These are phyloP conservation scores for Anoplius nigerrimus DNA, from an alignment of 2,888 invertebrate species.

Conservation along the genomic window DNA sequence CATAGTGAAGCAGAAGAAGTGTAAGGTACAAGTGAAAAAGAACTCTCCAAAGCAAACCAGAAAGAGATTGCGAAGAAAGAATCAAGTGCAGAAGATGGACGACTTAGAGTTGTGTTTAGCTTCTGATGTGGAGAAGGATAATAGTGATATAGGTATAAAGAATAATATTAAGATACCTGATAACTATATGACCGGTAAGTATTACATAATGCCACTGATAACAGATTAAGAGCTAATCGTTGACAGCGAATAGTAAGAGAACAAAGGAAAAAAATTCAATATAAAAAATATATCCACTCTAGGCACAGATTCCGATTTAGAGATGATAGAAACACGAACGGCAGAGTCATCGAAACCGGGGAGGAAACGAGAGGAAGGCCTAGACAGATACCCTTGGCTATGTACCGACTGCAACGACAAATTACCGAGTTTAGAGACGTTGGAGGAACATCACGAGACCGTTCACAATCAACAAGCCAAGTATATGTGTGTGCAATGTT, in stretches of 20 bases:
- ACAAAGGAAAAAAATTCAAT: no score
- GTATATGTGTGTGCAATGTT: slow-evolving; percentile 82
- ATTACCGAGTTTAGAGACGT: slow-evolving; percentile 74
- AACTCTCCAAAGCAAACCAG: slow-evolving; percentile 48
- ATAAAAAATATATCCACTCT: no score
- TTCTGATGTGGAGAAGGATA: slow-evolving; percentile 62
- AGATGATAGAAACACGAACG: slow-evolving; percentile 66
- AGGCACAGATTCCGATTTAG: slow-evolving; percentile 71
- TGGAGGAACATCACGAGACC: slow-evolving; percentile 79
- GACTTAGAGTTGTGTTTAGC: slow-evolving; percentile 49
- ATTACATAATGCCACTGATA: not conserved
- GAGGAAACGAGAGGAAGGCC: slow-evolving; percentile 66
- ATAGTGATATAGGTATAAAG: slow-evolving; percentile 53
- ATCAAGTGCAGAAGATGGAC: slow-evolving; percentile 51
- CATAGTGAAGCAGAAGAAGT: slow-evolving; percentile 54
- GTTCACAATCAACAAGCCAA: slow-evolving; percentile 81
- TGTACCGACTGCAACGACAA: slow-evolving; percentile 77
- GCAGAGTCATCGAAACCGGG: slow-evolving; percentile 58
- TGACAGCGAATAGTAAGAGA: no score
- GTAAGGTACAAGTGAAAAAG: slow-evolving; percentile 54
- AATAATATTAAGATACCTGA: slow-evolving; percentile 66
- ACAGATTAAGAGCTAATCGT: no score
- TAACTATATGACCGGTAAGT: slow-evolving; percentile 71
- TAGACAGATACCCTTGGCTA: slow-evolving; percentile 77
- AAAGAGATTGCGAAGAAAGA: slow-evolving; percentile 59